Evolutionary conservation across 2,888 invertebrate species (phyloP).

Genomic region (Drosophila helvetica): DNA sequence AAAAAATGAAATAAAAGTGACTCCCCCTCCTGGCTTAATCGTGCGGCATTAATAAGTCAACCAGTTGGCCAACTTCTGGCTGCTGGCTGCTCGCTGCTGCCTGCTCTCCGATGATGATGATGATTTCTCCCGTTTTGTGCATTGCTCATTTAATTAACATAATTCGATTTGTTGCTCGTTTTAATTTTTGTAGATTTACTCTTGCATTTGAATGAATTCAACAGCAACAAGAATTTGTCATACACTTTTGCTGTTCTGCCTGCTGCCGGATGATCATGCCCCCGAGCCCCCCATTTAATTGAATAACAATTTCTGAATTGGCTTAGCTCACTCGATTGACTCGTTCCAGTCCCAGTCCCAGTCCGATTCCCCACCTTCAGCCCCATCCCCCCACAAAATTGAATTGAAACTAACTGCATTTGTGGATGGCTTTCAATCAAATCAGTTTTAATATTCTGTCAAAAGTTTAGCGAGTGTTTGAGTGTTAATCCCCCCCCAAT

Average conservation of each 20-base stretch:
- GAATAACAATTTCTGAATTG: constrained; percentile 32
- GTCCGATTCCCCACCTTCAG: neutral
- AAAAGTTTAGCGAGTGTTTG: constrained; percentile 4
- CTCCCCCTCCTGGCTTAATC: constrained; percentile 54
- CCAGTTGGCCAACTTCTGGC: constrained; percentile 59
- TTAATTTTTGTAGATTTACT: constrained; percentile 23
- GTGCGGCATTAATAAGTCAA: constrained; percentile 68
- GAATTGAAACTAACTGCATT: constrained; percentile 39
- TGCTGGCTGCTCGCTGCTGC: constrained; percentile 23
- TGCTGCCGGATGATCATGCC: constrained; percentile 13
- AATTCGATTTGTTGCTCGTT: constrained; percentile 56
- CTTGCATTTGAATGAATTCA: constrained; percentile 53
- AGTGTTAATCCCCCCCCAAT: constrained; percentile 5
- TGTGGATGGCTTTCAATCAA: constrained; percentile 15
- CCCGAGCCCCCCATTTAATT: constrained; percentile 25
- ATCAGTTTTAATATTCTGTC: constrained; percentile 8
- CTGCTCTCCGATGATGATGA: constrained; percentile 18
- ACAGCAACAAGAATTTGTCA: constrained; percentile 52
- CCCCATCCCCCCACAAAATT: constrained; percentile 12
- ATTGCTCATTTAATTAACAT: constrained; percentile 71
- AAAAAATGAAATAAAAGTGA: constrained; percentile 26
- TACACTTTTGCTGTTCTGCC: constrained; percentile 9
- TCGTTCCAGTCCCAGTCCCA: neutral
- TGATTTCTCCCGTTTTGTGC: constrained; percentile 37
- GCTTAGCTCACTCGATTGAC: neutral